Evolutionary conservation across 2,113 vertebrate genomes (phyloP), one percentile per base, ranked within the genome.

Genomic region (Scopus umbretta): DNA sequence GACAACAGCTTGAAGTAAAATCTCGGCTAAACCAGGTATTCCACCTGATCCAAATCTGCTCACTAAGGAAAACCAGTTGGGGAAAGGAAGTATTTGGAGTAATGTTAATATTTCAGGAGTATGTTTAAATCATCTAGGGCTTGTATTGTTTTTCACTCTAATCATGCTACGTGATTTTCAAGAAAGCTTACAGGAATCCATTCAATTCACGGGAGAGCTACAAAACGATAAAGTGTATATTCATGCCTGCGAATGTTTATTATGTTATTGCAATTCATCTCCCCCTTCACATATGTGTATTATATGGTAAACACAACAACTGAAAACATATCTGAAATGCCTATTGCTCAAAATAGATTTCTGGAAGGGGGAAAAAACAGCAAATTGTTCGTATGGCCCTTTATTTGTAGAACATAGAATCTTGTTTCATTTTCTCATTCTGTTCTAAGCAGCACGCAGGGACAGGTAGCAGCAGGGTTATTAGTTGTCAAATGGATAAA

Each of bases 121-220:
- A 23, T 47, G 50, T 84, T 82, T 68, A 62, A 76, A 85, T 92
- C 40, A 22, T 87, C 80, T 65, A 58, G 42, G 80, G 47, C 30
- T 86, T 89, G 53, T 82, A 29, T 45, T 58, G 62, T 49, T 89
- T 89, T 81, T 61, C 73, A 53, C 23, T 92, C 19, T 38, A 23
- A 56, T 89, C 32, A 7, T 18, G 27, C 34, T 86, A 43, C 68
- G 81, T 94, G 67, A 68, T 95, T 85, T 91, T 92, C 86, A 96
- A 83, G 36, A 89, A 91, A 85, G 52, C 83, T 82, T 91, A 22
- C 42, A 63, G 73, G 61, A 82, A 91, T 95, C 67, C 49, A 49
- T 88, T 92, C 36, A 65, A 80, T 84, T 89, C 86, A 56, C 68
- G 68, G 67, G 80, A 84, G 79, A 84, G 49, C 66, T 66, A 58